These are phyloP conservation scores for Varanus komodoensis DNA, from an alignment of 2,113 vertebrate species.

Conservation along the genomic window DNA sequence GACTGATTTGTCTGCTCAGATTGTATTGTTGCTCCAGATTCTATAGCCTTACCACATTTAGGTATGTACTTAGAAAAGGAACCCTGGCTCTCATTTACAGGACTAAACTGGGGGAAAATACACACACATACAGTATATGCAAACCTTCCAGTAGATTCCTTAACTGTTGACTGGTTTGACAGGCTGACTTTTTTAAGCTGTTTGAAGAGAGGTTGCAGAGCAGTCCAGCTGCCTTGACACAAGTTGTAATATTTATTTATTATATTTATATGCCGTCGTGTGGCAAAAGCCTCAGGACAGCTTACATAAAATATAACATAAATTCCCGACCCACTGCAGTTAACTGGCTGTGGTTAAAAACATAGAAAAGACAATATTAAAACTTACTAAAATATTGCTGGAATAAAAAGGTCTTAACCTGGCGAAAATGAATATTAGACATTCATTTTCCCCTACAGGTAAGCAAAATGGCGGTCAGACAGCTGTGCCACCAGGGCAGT, in stretches of 20 bases:
- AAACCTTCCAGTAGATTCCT: conserved; percentile 32
- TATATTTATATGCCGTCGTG: too few species aligned
- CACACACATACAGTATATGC: conserved; percentile 6
- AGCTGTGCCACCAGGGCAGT: background rate
- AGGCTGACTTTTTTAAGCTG: conserved; percentile 1
- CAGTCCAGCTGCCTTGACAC: background rate
- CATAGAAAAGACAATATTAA: too few species aligned
- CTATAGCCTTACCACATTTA: background rate
- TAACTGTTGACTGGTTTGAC: conserved; percentile 15
- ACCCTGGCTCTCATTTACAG: conserved; percentile 19
- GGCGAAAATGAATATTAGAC: background rate
- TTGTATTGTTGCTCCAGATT: conserved; percentile 20
- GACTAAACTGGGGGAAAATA: conserved; percentile 34
- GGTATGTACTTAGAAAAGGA: background rate
- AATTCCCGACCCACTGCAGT: too few species aligned
- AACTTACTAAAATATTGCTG: too few species aligned
- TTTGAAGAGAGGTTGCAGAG: background rate
- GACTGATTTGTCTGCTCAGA: conserved; percentile 55
- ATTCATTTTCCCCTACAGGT: too few species aligned
- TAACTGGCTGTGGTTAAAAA: too few species aligned
- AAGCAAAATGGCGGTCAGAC: background rate
- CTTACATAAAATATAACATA: too few species aligned
- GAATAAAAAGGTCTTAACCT: too few species aligned
- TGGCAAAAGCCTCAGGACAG: too few species aligned
- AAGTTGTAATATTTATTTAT: background rate